Evolutionary conservation across 1,140 invertebrate species (phyloP).

Genomic region (Camponotus pennsylvanicus): DNA sequence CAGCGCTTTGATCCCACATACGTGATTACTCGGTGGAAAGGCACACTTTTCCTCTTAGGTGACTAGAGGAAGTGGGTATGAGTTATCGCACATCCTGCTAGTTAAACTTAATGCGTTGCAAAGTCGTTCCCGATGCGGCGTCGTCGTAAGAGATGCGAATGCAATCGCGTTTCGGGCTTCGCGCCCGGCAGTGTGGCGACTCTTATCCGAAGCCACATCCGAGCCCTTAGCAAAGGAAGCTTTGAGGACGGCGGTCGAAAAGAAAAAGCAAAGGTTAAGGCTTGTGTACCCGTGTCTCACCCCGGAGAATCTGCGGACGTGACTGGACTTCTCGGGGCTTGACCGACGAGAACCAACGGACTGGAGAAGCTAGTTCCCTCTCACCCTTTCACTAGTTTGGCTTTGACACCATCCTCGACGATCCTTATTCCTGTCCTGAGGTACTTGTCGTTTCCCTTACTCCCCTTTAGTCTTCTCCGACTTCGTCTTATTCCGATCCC

Average conservation of each 20-base stretch:
- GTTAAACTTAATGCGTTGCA: constrained; percentile 65
- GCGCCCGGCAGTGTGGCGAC: not conserved
- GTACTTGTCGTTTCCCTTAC: not conserved
- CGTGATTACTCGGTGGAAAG: not conserved
- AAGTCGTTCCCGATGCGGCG: constrained; percentile 54
- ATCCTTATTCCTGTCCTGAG: constrained; percentile 46
- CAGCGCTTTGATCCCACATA: constrained; percentile 19
- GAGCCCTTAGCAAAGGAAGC: constrained; percentile 33
- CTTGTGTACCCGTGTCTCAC: constrained; percentile 78
- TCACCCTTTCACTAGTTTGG: constrained; percentile 33
- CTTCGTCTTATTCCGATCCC: not conserved
- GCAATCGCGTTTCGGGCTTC: constrained; percentile 32
- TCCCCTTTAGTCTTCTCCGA: not conserved
- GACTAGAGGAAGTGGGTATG: not conserved
- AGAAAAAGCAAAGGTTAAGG: constrained; percentile 81
- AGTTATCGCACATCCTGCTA: constrained; percentile 24
- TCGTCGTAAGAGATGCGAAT: not conserved
- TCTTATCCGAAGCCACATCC: constrained; percentile 41
- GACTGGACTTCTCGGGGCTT: constrained; percentile 79
- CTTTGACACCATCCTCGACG: constrained; percentile 75
- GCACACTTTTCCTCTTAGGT: not conserved
- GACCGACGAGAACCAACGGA: constrained; percentile 77
- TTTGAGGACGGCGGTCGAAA: constrained; percentile 53
- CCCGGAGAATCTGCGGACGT: constrained; percentile 78
- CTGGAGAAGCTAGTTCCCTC: constrained; percentile 69